Base-by-base conservation (phyloP, 1,140 invertebrate genomes). In the Pseudoatta argentina region DNA sequence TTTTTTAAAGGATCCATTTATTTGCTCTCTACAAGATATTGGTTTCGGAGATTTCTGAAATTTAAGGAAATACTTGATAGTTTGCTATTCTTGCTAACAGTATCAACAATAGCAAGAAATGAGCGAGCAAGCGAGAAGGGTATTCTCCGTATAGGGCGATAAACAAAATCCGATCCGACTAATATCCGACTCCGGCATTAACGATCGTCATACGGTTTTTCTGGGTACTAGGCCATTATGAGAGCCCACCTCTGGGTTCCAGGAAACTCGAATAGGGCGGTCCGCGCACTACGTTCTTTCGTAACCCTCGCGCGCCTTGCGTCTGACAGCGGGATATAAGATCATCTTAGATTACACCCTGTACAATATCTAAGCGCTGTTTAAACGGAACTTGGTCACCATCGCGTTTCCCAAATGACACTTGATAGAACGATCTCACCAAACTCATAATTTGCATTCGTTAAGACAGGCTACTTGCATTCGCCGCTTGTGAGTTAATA, bases 261-360 rank as follows among this genome's bases (percentile, higher is more conserved):
- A 53, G 87, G 92, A 93, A 93, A 92, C 86, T 92, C 86, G 91
- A 88, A 92, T 92, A 91, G 91, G 78, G 69, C 86, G 85, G 55
- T 89, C 86, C 78, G 55, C 66, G 69, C 82, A 61, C 59, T 27
- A 71, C 71, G 57, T 87, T 85, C 72, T 67, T 78, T 86, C 86
- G 27, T 86, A 82, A 73, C 8, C 16, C 82, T 85, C 21, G 73
- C 27, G 27, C 27, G 27, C 16, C 48, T 85, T 27, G 12, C 59
- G 27, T 78, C n/a, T 30, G 48, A 78, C 59, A 12, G n/a, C 30
- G n/a, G 73, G 48, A 66, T 27, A 76, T 55, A 78, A 66, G 39
- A 78, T 55, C 53, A 39, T 85, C 71, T 85, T 85, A 55, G 59
- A 85, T 78, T 59, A 85, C 48, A 85, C 53, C 24, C 59, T 24